Evolutionary conservation across 1,140 invertebrate species (phyloP), one percentile per base, ranked within the genome.

Genomic region (Halesus radiatus): DNA sequence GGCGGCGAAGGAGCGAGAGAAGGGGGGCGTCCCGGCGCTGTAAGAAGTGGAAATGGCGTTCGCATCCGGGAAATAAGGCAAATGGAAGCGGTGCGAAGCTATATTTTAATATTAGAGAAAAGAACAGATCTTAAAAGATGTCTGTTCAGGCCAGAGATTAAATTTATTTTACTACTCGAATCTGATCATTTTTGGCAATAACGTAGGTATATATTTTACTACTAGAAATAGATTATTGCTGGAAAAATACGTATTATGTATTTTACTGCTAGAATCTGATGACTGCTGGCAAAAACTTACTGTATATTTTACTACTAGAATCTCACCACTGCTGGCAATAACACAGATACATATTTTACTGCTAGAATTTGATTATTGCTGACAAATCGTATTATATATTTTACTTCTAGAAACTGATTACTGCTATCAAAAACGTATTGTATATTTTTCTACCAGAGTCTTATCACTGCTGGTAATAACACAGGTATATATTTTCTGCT

Each of bases 31-130:
- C 26, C 26, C 60, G 77, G 68, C 73, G 50, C 22, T 58, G 18
- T 29, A 62, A 79, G 74, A 76, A 76, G 75, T 76, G 58, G 75
- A 64, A 79, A 37, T 78, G 78, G 52, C 58, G 77, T 68, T 22
- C 58, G 80, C 45, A 52, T 66, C 74, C 58, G 81, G 81, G 32
- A 22, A 74, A 29, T 15, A 20, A 26, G 10, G 26, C 13, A 37
- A 62, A 18, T 64, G 74, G 22, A 64, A 76, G 54, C 54, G 54
- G n/a, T 45, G 15, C 10, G 54, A 50, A 76, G 20, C 16, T 56
- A 10, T 7, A 16, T 54, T 18, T 54, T 54, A 3, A 3, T 54
- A 16, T 54, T 54, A 3, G 52, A 16, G 52, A 16, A 3, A 16
- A 16, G 13, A 3, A 54, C 52, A 16, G 1, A 54, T 16, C 6